Evolutionary conservation across 2,888 invertebrate species (phyloP).

Genomic region (Pandemis heparana): DNA sequence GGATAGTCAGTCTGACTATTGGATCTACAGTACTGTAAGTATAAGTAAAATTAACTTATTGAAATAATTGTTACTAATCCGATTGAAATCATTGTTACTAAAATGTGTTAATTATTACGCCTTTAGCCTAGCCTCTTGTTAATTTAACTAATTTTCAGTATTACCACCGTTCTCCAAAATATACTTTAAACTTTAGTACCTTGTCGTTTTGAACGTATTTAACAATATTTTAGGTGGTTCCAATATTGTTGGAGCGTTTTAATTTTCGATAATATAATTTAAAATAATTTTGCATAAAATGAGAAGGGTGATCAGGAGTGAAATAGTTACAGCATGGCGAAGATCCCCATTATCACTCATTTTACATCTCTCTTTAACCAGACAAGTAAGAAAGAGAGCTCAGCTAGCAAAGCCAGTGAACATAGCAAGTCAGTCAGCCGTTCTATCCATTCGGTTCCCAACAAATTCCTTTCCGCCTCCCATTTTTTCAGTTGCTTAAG

Average conservation of each 20-base stretch:
- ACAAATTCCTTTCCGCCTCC: background rate
- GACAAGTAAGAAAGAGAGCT: background rate
- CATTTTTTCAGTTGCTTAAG: background rate
- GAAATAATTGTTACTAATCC: too few relatives aligned
- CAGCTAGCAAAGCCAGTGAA: background rate
- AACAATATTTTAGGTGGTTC: background rate
- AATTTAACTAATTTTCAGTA: background rate
- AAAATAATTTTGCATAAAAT: too few relatives aligned
- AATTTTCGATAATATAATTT: background rate
- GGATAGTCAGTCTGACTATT: too few relatives aligned
- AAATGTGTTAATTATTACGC: too few relatives aligned
- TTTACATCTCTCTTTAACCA: background rate
- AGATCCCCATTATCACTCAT: too few relatives aligned
- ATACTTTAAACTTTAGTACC: background rate
- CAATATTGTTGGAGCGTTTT: background rate
- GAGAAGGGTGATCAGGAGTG: too few relatives aligned
- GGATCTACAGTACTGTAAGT: too few relatives aligned
- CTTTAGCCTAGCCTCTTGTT: background rate
- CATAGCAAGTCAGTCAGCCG: background rate
- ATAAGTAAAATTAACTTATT: too few relatives aligned
- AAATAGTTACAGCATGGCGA: too few relatives aligned
- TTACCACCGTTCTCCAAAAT: background rate
- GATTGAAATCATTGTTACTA: too few relatives aligned
- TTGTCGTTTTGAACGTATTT: background rate
- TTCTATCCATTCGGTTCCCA: background rate